Conservation (phyloP, 1,140 invertebrate genomes). For the Brachystomella parvula region DNA sequence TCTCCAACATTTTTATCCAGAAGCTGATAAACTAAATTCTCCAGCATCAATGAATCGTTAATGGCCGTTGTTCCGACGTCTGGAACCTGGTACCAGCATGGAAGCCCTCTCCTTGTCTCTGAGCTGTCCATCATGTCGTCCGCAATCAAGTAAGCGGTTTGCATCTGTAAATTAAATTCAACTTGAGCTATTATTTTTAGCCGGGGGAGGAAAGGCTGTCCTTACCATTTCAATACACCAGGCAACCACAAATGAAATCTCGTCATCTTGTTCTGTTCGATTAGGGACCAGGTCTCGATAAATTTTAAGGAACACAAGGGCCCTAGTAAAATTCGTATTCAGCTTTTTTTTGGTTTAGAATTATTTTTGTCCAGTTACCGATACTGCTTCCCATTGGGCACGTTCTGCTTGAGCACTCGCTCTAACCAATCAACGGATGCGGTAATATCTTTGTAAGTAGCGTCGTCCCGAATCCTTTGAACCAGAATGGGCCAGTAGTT, state of each 20-base stretch:
- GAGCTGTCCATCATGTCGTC: conserved; percentile 91
- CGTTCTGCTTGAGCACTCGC: not conserved
- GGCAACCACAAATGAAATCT: conserved; percentile 6
- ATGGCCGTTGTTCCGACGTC: conserved; percentile 72
- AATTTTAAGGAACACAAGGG: not conserved
- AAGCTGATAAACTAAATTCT: conserved; percentile 66
- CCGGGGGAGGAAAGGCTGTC: not conserved
- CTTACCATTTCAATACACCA: conserved; percentile 29
- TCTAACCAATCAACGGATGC: not conserved
- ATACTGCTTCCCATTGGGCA: not conserved
- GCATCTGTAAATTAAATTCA: conserved; percentile 41
- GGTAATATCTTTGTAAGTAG: not conserved
- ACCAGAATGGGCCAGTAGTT: not conserved
- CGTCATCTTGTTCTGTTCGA: not conserved
- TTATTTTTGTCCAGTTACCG: conserved; percentile 7
- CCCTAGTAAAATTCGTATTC: conserved; percentile 1
- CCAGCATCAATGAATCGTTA: conserved; percentile 77
- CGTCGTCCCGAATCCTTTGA: not conserved
- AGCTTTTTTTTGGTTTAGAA: no score
- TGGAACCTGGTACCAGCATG: conserved; percentile 79
- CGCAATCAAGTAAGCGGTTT: conserved; percentile 74
- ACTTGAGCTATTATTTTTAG: not conserved
- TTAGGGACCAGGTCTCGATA: not conserved
- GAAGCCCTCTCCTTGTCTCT: conserved; percentile 69
- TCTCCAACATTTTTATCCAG: conserved; percentile 67